A percentile compares a stretch with the other conserved stretches of the same genome.
phyloP scores from a whole-genome alignment of 2,797 vertebrate species.

The Molothrus ater region DNA sequence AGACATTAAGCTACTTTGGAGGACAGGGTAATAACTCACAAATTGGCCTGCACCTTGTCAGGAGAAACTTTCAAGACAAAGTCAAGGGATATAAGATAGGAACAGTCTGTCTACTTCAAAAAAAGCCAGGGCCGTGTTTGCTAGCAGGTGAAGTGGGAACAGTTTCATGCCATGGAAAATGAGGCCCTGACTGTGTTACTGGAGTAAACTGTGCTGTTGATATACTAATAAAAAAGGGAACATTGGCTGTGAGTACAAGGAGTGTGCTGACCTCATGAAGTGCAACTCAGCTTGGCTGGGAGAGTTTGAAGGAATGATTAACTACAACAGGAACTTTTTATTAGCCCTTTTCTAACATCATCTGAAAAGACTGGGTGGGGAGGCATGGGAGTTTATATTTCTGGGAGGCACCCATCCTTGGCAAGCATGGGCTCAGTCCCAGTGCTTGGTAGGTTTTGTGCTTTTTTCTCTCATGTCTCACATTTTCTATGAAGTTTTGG shows the following conservation, averaged over 20 bases:
- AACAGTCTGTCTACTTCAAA: background rate
- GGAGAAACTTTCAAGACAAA: background rate
- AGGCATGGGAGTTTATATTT: background rate
- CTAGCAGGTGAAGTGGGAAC: conserved; percentile 23
- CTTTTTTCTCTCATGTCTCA: background rate
- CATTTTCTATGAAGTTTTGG: background rate
- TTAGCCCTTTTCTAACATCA: background rate
- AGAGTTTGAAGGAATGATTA: conserved; percentile 29
- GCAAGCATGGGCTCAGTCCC: background rate
- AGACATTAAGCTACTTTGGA: background rate
- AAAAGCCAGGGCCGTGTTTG: background rate
- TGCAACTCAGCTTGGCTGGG: background rate
- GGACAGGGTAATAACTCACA: background rate
- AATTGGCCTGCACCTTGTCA: background rate
- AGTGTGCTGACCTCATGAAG: conserved; percentile 23
- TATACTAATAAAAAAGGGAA: background rate
- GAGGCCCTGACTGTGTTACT: background rate
- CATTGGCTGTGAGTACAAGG: background rate
- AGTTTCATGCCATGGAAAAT: conserved; percentile 17
- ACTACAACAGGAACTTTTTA: background rate
- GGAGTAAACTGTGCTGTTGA: background rate
- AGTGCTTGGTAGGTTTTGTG: background rate
- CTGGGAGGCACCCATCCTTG: background rate
- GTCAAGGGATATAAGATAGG: background rate
- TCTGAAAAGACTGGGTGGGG: background rate